Evolutionary conservation across 2,888 invertebrate genomes (phyloP).

Genomic region (Orthonychiurus folsomi): DNA sequence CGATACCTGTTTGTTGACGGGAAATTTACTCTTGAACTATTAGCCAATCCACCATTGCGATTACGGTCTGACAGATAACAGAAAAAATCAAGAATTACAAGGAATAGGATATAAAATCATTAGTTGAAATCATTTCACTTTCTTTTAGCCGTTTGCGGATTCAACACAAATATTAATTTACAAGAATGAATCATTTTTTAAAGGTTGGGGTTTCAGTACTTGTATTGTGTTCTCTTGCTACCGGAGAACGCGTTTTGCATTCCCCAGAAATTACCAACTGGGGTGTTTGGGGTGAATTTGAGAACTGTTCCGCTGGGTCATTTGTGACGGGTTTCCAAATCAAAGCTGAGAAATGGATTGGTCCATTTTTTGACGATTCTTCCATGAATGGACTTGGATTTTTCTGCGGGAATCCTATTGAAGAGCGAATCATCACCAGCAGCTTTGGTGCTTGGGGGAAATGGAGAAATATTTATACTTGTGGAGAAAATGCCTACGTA

Average conservation of each 20-base stretch:
- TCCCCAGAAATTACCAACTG: slow-evolving; percentile 17
- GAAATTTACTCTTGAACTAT: neutral
- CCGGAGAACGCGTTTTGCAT: slow-evolving; percentile 4
- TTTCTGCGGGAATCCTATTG: slow-evolving; percentile 19
- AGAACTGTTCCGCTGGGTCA: slow-evolving; percentile 15
- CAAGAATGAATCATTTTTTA: neutral
- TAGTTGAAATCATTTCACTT: neutral
- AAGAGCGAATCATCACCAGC: slow-evolving; percentile 1
- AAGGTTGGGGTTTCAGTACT: no score
- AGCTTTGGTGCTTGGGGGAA: slow-evolving; percentile 9
- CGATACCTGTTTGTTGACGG: neutral
- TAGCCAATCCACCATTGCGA: no score
- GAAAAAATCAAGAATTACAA: no score
- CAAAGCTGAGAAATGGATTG: slow-evolving; percentile 16
- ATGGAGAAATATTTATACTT: neutral
- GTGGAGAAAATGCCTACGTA: slow-evolving; percentile 6
- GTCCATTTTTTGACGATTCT: slow-evolving; percentile 16
- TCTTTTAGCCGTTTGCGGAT: neutral
- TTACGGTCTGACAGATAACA: no score
- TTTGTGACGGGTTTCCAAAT: slow-evolving; percentile 21
- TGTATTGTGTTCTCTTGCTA: neutral
- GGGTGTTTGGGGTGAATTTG: slow-evolving; percentile 19
- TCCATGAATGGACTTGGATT: slow-evolving; percentile 23
- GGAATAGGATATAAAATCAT: neutral
- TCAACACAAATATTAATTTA: neutral